Evolutionary conservation across 2,797 vertebrate genomes (phyloP).

Genomic region (Furcifer pardalis): DNA sequence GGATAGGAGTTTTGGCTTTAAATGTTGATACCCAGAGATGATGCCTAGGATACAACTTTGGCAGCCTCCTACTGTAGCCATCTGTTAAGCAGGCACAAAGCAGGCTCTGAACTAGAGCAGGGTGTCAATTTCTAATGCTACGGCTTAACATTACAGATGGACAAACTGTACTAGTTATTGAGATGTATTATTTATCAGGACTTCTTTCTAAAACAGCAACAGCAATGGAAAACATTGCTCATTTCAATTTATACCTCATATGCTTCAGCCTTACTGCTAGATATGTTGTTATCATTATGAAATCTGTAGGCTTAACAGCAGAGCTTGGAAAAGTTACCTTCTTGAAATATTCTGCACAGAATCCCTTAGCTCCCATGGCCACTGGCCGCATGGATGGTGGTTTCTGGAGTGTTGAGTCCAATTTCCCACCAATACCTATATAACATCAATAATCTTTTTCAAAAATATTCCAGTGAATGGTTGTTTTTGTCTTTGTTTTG

Average conservation of each 20-base stretch:
- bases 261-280: neutral
- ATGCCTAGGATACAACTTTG: slow-evolving; percentile 33
- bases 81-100: slow-evolving; percentile 59
- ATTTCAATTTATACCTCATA: neutral
- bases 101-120: neutral
- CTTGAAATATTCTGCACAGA: too few relatives aligned
- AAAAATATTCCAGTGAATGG: neutral
- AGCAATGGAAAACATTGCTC: neutral
- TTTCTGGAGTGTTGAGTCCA: too few relatives aligned
- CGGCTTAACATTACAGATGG: neutral
- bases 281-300: neutral
- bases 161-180: neutral
- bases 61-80: slow-evolving; percentile 45
- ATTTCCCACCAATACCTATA: too few relatives aligned
- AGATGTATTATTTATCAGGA: neutral
- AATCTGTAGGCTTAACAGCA: neutral
- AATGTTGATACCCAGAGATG: neutral
- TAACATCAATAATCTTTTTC: too few relatives aligned
- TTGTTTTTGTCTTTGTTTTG: too few relatives aligned
- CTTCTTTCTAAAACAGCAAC: neutral
- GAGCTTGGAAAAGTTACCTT: too few relatives aligned
- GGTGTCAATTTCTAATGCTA: neutral
- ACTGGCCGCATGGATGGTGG: too few relatives aligned
- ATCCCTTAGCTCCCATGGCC: too few relatives aligned
- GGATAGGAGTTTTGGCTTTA: slow-evolving; percentile 44